Base-by-base conservation (phyloP, 2,888 invertebrate genomes). In the Branchellion lobata region DNA sequence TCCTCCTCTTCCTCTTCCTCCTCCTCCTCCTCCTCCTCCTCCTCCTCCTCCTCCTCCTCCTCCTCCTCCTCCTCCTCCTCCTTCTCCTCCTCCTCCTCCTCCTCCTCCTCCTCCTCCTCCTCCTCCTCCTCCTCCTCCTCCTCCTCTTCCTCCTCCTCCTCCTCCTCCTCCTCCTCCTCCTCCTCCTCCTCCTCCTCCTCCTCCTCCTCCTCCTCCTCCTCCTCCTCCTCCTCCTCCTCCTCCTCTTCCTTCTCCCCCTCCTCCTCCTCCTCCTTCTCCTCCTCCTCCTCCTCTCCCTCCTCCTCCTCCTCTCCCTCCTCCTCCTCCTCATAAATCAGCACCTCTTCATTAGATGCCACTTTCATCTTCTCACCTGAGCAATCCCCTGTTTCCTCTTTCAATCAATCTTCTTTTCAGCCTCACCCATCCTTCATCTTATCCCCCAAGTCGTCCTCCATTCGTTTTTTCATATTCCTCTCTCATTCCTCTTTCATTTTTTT, bases 91-190 rank as follows among this genome's bases (percentile, higher is more conserved):
- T 24, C 27, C 27, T 68, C 21, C 21, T 24, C 14, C 73, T 72
- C 14, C 27, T 31, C 47, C 75, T 68, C 24, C 68, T 68, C 68
- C 14, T 14, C 14, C 18, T 27, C 18, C 24, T 24, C 27, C 68
- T n/a, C 24, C 27, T 14, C 11, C 68, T 18, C 11, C 68, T 24
- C n/a, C 11, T 18, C 18, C 68, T 68, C 27, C 68, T 68, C 53
- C 53, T 51, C 53, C 53, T 51, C 53, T 51, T 51, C 53, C 53
- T 51, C 53, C 53, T 51, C 53, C 53, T 51, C 53, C 21, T 51
- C 53, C 53, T 51, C 53, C 53, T 51, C 53, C 53, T 51, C 53
- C 21, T 51, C 53, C 53, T 21, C 14, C 18, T 18, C 53, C 21
- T 21, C 53, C 14, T 21, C 21, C 21, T 53, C 53, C 21, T 53